Percentiles rank a stretch among this genome's conserved stretches.
phyloP scores from a whole-genome alignment of 2,113 vertebrate species.

The Triplophysa rosa region DNA sequence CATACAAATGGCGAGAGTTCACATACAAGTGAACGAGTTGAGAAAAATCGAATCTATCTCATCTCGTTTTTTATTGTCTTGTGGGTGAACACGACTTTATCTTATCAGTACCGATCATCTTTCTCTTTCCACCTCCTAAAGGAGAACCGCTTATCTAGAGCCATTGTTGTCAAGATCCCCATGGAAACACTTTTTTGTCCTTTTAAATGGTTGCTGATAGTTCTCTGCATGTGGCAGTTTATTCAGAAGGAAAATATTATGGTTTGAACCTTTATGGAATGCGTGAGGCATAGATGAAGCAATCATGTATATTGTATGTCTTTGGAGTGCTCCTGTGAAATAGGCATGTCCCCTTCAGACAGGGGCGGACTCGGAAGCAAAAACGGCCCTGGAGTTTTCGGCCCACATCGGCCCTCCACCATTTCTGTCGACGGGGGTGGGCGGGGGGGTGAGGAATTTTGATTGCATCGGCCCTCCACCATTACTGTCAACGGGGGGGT shows the following conservation, averaged over 20 bases:
- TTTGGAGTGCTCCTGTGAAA: slow-evolving; percentile 20
- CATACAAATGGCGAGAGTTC: slow-evolving; percentile 22
- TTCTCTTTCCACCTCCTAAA: slow-evolving; percentile 2
- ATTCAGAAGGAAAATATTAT: background rate
- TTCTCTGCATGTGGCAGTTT: slow-evolving; percentile 7
- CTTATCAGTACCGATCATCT: slow-evolving; percentile 30
- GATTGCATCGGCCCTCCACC: no score
- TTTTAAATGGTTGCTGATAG: slow-evolving; percentile 13
- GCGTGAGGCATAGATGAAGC: background rate
- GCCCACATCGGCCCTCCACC: no score
- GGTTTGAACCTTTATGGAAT: background rate
- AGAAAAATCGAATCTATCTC: slow-evolving; percentile 18
- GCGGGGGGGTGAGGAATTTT: no score
- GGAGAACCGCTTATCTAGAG: slow-evolving; percentile 1
- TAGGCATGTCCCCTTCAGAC: slow-evolving; percentile 1
- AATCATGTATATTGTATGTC: slow-evolving; percentile 3
- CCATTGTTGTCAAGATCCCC: slow-evolving; percentile 7
- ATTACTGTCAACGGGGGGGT: no score
- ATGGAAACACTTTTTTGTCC: background rate
- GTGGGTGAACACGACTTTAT: slow-evolving; percentile 26
- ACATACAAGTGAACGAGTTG: slow-evolving; percentile 3
- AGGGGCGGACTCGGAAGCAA: no score
- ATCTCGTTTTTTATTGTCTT: slow-evolving; percentile 36
- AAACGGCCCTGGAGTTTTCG: no score
- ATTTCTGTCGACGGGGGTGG: no score